Evolutionary conservation across 1,140 invertebrate genomes (phyloP), one percentile per base, ranked within the genome.

Genomic region (Belonocnema kinseyi): DNA sequence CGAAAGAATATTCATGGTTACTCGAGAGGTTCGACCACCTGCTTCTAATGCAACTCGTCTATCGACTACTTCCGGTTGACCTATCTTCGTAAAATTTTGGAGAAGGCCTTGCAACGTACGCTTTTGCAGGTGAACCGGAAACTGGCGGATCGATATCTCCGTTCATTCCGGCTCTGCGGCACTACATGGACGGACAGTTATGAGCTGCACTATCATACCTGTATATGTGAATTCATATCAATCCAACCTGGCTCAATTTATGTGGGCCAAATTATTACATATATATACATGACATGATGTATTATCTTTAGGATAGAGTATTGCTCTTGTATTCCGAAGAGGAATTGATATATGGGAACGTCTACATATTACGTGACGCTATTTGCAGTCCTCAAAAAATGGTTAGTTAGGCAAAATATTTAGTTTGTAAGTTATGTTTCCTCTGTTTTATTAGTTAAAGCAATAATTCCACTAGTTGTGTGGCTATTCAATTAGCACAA

Each of bases 101-200:
- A 74, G 66, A 76, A 80, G 73, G 80, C 81, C 79, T 84, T 83
- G 80, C 73, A 78, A 77, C 77, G 79, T 77, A 79, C 76, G 80
- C 77, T 77, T 73, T 40, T 80, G 72, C 76, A 79, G 72, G 79
- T 80, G 83, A 85, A 84, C 82, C 84, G 82, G 85, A 85, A 85
- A 85, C 77, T 81, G 61, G 66, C 50, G 75, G 82, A 87, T 87
- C 86, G 85, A 87, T 87, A 87, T 84, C 82, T 76, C 77, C 74
- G 76, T 77, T 77, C 79, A 78, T 84, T 82, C 78, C 72, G 79
- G 82, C 77, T 78, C 77, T 74, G 70, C 79, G 66, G 52, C 75
- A 66, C 33, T 66, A 11, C 33, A 40, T 14, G 11, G 21, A 26
- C 61, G 21, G 21, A 66, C 26, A 66, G 61, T 66, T 66, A 66